Percentiles rank a stretch among this genome's conserved stretches.
Conservation (phyloP, 1,140 invertebrate species). For the Heliothis subflexa region DNA sequence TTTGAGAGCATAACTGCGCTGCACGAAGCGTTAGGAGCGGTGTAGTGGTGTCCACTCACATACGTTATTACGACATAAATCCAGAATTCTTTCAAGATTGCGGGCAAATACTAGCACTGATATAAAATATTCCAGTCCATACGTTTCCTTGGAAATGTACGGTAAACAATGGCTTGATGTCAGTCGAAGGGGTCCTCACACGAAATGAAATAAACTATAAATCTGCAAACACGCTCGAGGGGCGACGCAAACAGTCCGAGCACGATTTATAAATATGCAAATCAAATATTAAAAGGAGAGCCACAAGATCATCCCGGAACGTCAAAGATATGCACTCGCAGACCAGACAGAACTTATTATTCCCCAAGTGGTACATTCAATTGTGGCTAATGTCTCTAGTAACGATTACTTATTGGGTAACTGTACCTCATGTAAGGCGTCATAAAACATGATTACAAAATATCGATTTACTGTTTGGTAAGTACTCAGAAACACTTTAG, state of each 20-base stretch:
- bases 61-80: conserved; percentile 43
- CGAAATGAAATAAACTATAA: conserved; percentile 70
- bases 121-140: conserved; percentile 39
- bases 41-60: conserved; percentile 12
- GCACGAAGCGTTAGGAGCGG: neutral
- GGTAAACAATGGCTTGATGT: conserved; percentile 49
- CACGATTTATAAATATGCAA: conserved; percentile 76
- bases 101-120: conserved; percentile 21
- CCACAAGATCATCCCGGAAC: conserved; percentile 64
- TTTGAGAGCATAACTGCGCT: conserved; percentile 7
- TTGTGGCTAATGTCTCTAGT: too few species aligned
- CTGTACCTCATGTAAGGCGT: too few species aligned
- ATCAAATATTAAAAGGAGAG: conserved; percentile 77
- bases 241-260: conserved; percentile 55
- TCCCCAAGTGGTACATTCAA: too few species aligned
- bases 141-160: conserved; percentile 23
- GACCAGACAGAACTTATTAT: neutral
- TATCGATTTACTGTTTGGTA: too few species aligned
- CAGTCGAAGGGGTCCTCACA: conserved; percentile 26
- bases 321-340: conserved; percentile 43
- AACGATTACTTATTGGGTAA: too few species aligned
- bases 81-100: conserved; percentile 28
- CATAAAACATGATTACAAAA: too few species aligned
- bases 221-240: conserved; percentile 61
- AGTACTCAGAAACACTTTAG: too few species aligned